Evolutionary conservation across 1,140 invertebrate genomes (phyloP).

Genomic region (Aphelinus atriplicis): DNA sequence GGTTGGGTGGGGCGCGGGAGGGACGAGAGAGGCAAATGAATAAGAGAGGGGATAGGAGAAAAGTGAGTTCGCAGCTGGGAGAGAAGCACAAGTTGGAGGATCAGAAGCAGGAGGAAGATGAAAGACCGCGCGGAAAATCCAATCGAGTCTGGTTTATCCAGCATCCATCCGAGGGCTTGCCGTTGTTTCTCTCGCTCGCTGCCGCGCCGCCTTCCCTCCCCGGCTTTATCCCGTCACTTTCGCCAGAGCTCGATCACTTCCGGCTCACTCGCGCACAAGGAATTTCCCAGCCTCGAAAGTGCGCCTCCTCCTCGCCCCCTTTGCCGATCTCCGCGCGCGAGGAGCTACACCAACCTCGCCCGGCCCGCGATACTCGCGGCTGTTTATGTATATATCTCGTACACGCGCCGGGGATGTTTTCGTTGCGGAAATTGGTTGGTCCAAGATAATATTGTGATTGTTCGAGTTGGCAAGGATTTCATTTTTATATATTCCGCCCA

Average conservation of each 20-base stretch:
- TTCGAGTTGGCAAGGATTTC: no score
- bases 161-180: slow-evolving; percentile 27
- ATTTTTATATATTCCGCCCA: no score
- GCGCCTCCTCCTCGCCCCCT: not conserved
- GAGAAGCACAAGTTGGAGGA: not conserved
- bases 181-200: not conserved
- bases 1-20: no score
- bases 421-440: no score
- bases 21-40: no score
- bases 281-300: slow-evolving; percentile 5
- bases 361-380: no score
- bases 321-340: no score
- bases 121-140: slow-evolving; percentile 31
- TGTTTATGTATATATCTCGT: no score
- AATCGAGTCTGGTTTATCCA: slow-evolving; percentile 31
- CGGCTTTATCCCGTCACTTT: slow-evolving; percentile 30
- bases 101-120: slow-evolving; percentile 11
- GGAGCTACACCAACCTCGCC: no score
- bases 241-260: slow-evolving; percentile 29
- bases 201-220: not conserved
- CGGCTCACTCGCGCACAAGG: slow-evolving; percentile 3
- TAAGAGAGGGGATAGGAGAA: no score
- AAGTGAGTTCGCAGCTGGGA: not conserved
- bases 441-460: no score
- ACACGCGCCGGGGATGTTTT: no score